These are phyloP conservation scores for Bubo scandiacus DNA, from an alignment of 2,113 vertebrate species.

Conservation along the genomic window DNA sequence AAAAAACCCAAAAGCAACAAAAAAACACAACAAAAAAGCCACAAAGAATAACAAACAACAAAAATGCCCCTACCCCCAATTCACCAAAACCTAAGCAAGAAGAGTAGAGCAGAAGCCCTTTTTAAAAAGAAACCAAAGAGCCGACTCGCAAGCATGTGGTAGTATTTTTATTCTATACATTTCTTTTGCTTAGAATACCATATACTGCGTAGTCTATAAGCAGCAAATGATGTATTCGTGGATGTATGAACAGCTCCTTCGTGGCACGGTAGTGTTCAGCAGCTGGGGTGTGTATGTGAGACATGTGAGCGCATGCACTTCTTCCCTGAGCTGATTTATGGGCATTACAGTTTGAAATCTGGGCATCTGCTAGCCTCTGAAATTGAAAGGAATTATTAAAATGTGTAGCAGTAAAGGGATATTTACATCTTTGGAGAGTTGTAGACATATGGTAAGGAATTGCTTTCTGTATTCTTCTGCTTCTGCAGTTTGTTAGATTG, in stretches of 20 bases:
- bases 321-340: background rate
- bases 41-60: background rate
- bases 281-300: background rate
- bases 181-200: background rate
- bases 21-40: background rate
- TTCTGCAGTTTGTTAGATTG: background rate
- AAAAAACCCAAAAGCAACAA: no score
- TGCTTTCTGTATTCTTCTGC: background rate
- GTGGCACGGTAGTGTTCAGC: background rate
- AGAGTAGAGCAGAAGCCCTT: background rate
- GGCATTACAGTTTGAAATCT: background rate
- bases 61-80: background rate
- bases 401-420: background rate
- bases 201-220: background rate
- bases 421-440: background rate
- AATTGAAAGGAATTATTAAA: background rate
- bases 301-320: background rate
- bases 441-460: background rate
- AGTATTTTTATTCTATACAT: background rate
- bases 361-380: background rate
- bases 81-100: background rate
- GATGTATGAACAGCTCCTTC: background rate
- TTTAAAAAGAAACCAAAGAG: background rate
- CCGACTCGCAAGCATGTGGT: background rate
- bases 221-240: background rate